Evolutionary conservation across 2,113 vertebrate species (phyloP), one percentile per base, ranked within the genome.

Genomic region (Otolemur garnettii): DNA sequence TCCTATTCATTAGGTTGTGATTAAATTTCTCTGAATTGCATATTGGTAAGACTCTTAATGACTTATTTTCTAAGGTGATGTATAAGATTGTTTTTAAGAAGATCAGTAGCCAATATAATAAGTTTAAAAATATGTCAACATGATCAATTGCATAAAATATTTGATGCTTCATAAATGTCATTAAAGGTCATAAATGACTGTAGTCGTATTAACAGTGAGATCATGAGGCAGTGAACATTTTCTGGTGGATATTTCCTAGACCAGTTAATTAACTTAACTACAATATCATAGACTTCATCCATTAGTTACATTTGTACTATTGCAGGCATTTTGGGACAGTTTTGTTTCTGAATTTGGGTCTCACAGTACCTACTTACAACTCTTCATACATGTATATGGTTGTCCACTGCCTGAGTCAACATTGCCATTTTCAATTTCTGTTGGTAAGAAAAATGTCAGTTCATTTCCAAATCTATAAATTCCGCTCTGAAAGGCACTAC

Each of bases 391-490:
- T 4, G 5, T 26, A 30, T 2, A 22, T 13, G 86, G 30, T 55
- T 50, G 22, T 74, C 53, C 30, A 55, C 71, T 28, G 2, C 45
- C 21, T 22, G 59, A 94, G 83, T 71, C 53, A n/a, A 80, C 33
- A 33, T 59, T 83, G 75, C 18, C n/a, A 75, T 89, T 95, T 90
- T 95, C 33, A 60, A 77, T 75, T 83, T 9, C 21, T 89, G 15
- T 55, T 86, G 12, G 53, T 80, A 60, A 96, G 77, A 90, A 96
- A 93, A 95, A 69, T 50, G 26, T 68, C 55, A 64, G 28, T 88
- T 95, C 80, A 62, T 82, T 92, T 86, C 19, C 35, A 74, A 59
- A 96, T 81, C 68, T 74, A 21, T 86, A 96, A 93, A 57, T 80
- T 72, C 57, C 94, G 66, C 24, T 91, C 66, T 84, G 68, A 97